Conservation (phyloP, 2,113 vertebrate genomes). For the Taurulus bubalis region DNA sequence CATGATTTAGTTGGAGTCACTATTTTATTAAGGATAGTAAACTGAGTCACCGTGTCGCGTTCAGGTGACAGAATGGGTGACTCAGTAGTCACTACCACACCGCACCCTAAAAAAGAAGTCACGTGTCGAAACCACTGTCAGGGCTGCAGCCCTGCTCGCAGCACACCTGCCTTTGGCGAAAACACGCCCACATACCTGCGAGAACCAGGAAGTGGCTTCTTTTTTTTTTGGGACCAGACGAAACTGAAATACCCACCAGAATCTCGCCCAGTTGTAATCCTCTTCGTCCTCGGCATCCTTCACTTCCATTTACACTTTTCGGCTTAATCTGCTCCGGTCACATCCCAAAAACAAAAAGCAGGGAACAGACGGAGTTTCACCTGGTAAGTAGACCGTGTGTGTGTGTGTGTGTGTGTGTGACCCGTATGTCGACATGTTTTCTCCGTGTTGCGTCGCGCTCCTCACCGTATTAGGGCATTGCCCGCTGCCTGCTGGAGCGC, state of each 20-base stretch:
- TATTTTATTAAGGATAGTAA: background rate
- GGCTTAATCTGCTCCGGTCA: background rate
- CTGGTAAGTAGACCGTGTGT: conserved; percentile 51
- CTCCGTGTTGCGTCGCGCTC: background rate
- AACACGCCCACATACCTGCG: conserved; percentile 83
- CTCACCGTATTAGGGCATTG: conserved; percentile 30
- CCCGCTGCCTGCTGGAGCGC: background rate
- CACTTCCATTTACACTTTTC: no score
- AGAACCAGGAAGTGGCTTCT: conserved; percentile 75
- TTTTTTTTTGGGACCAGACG: background rate
- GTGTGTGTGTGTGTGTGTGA: background rate
- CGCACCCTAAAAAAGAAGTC: conserved; percentile 9
- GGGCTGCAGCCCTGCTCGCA: background rate
- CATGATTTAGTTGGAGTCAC: background rate
- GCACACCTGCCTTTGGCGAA: conserved; percentile 68
- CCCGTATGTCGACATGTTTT: conserved; percentile 34
- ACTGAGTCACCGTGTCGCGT: conserved; percentile 3
- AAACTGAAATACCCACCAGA: background rate
- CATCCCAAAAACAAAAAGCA: background rate
- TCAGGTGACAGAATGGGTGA: conserved; percentile 14
- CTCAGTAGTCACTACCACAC: conserved; percentile 6
- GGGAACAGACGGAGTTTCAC: conserved; percentile 26
- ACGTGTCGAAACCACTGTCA: conserved; percentile 21
- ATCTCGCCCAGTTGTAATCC: background rate
- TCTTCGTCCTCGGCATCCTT: fast-evolving